These are phyloP conservation scores for Xanthostigma xanthostigma DNA, from an alignment of 2,888 invertebrate genomes.

Conservation along the genomic window DNA sequence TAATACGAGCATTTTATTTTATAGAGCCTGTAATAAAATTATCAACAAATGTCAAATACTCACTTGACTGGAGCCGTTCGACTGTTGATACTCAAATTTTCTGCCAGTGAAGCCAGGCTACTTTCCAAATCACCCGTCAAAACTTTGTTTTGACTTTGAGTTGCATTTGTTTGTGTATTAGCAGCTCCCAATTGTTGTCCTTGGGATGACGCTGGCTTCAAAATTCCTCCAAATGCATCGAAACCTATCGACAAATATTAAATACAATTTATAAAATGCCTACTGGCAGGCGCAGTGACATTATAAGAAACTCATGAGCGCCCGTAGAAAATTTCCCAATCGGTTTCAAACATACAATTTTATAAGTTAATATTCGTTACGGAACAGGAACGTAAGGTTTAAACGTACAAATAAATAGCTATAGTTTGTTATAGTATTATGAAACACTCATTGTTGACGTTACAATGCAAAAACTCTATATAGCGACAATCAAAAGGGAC, in stretches of 20 bases:
- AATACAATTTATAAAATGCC: neutral
- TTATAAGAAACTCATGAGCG: too few relatives aligned
- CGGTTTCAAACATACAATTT: too few relatives aligned
- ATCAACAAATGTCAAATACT: conserved; percentile 31
- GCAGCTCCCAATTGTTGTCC: conserved; percentile 14
- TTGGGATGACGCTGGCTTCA: conserved; percentile 38
- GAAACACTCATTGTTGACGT: too few relatives aligned
- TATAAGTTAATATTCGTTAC: too few relatives aligned
- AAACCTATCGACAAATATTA: conserved; percentile 35
- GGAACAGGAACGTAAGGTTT: too few relatives aligned
- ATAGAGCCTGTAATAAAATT: neutral
- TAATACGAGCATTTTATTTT: conserved; percentile 1
- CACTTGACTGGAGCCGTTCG: conserved; percentile 54
- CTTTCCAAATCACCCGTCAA: conserved; percentile 88
- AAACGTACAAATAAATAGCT: too few relatives aligned
- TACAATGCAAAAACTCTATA: too few relatives aligned
- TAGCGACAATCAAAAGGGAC: too few relatives aligned
- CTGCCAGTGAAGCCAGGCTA: conserved; percentile 82
- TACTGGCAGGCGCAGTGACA: conserved; percentile 3
- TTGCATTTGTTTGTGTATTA: conserved; percentile 14
- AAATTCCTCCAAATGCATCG: conserved; percentile 58
- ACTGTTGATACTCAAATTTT: conserved; percentile 78
- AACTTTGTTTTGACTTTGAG: conserved; percentile 29
- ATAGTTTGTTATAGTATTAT: too few relatives aligned
- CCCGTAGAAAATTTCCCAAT: too few relatives aligned